Percentiles rank a stretch among this genome's conserved stretches.
phyloP scores from a whole-genome alignment of 2,888 invertebrate species.

The Epinotia nisella region DNA sequence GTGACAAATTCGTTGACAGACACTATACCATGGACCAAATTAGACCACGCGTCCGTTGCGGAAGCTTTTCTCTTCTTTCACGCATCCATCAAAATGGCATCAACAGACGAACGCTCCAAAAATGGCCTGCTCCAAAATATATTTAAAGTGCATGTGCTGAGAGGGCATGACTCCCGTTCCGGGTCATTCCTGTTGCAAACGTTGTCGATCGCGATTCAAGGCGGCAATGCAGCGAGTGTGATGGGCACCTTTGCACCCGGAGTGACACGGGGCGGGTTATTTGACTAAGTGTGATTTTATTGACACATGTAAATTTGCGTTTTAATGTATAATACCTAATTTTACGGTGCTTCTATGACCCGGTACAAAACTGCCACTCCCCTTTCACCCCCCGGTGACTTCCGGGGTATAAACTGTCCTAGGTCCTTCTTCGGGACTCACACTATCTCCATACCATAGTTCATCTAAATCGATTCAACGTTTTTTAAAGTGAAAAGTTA shows the following conservation, averaged over 20 bases:
- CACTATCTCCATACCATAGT: background rate
- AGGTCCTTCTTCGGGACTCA: background rate
- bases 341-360: too few relatives aligned
- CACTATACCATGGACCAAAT: background rate
- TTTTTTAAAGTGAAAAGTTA: background rate
- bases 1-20: background rate
- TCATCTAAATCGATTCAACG: background rate
- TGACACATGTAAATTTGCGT: too few relatives aligned
- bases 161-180: too few relatives aligned
- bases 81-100: slow-evolving; percentile 21
- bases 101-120: background rate
- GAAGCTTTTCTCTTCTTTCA: slow-evolving; percentile 15
- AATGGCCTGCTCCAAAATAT: background rate
- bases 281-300: too few relatives aligned
- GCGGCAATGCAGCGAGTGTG: too few relatives aligned
- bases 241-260: too few relatives aligned
- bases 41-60: slow-evolving; percentile 1
- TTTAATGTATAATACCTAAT: background rate
- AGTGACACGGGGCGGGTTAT: too few relatives aligned
- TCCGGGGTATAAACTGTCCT: background rate
- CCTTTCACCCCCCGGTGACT: background rate
- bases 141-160: too few relatives aligned
- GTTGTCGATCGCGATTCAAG: too few relatives aligned
- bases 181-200: too few relatives aligned
- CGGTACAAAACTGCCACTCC: too few relatives aligned